Evolutionary conservation across 2,113 vertebrate species (phyloP).

Genomic region (Myotis brandtii): DNA sequence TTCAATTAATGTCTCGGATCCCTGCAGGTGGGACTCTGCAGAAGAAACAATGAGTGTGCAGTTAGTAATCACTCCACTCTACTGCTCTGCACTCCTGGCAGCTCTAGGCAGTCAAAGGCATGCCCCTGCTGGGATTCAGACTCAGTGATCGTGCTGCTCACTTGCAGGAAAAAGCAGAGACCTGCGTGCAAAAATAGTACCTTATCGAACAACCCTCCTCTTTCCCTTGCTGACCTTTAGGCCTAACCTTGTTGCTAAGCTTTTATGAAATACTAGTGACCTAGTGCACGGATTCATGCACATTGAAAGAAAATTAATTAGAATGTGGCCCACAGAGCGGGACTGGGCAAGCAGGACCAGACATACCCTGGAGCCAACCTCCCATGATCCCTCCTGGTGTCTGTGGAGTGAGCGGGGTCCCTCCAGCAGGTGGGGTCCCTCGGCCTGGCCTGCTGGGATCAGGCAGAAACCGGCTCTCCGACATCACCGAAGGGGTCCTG

Average conservation of each 20-base stretch:
- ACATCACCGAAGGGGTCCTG: too few species aligned
- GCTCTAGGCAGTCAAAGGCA: slow-evolving; percentile 65
- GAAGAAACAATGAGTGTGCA: slow-evolving; percentile 71
- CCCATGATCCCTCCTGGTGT: too few species aligned
- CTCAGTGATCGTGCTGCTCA: slow-evolving; percentile 69
- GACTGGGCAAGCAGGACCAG: too few species aligned
- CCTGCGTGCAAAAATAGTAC: neutral
- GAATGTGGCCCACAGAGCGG: too few species aligned
- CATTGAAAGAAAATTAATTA: too few species aligned
- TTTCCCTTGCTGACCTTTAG: neutral
- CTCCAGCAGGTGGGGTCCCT: too few species aligned
- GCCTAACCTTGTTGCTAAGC: neutral
- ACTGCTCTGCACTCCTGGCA: slow-evolving; percentile 53
- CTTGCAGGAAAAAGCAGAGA: slow-evolving; percentile 49
- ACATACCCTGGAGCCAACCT: too few species aligned
- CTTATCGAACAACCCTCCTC: neutral
- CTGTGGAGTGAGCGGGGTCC: too few species aligned
- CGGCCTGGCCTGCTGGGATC: too few species aligned
- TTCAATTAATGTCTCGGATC: slow-evolving; percentile 79
- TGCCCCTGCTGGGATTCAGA: slow-evolving; percentile 67
- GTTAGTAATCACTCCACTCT: slow-evolving; percentile 75
- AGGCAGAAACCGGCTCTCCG: too few species aligned
- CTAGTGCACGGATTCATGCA: too few species aligned
- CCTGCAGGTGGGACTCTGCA: slow-evolving; percentile 64
- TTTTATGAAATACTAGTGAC: neutral